Conservation (phyloP, 2,797 vertebrate species). For the Distichodus sexfasciatus region DNA sequence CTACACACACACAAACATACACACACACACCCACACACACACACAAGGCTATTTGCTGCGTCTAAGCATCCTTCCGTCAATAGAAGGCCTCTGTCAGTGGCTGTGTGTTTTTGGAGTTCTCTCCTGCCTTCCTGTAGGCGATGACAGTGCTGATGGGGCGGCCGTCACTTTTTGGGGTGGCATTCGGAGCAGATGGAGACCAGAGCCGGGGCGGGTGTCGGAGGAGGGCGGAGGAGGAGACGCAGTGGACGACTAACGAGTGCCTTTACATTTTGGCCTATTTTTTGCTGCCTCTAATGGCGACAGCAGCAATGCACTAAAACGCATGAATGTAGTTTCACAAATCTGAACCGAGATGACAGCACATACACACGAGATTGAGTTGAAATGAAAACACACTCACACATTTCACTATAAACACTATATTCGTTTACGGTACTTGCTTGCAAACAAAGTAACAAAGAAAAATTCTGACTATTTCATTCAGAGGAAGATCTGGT, state of each 20-base stretch:
- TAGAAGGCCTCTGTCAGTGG: slow-evolving; percentile 76
- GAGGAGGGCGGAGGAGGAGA: slow-evolving; percentile 24
- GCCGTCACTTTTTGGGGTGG: slow-evolving; percentile 70
- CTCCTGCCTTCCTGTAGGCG: slow-evolving; percentile 72
- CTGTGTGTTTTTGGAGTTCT: slow-evolving; percentile 79
- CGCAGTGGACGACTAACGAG: neutral
- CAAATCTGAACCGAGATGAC: neutral
- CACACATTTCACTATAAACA: too few species aligned
- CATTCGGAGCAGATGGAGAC: slow-evolving; percentile 43
- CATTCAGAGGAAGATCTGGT: too few species aligned
- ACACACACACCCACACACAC: slow-evolving; percentile 13
- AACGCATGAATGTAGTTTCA: too few species aligned
- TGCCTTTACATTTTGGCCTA: neutral
- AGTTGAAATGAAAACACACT: too few species aligned
- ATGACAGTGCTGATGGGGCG: slow-evolving; percentile 74
- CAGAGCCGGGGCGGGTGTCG: neutral
- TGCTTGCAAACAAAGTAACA: too few species aligned
- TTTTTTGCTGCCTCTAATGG: neutral
- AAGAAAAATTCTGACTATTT: too few species aligned
- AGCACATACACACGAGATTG: too few species aligned
- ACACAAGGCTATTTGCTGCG: slow-evolving; percentile 18
- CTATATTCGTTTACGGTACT: too few species aligned
- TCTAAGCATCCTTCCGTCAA: slow-evolving; percentile 86
- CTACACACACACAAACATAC: neutral
- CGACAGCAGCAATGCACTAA: neutral